Evolutionary conservation across 1,140 invertebrate species (phyloP).

Genomic region (Phocides pigmalion): DNA sequence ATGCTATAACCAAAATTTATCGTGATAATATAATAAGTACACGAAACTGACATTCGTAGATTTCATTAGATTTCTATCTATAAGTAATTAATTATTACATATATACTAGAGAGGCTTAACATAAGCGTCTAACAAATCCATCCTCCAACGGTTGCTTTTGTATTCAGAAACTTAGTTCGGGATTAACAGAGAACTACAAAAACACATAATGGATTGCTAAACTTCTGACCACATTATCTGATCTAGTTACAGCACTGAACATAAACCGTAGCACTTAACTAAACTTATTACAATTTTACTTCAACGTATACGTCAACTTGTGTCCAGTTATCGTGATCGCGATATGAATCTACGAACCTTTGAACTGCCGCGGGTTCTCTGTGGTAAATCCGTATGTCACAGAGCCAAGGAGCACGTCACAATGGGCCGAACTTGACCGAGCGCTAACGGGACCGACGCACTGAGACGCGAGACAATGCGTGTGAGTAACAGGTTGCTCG

Average conservation of each 20-base stretch:
- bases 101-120: no score
- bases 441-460: conserved; percentile 65
- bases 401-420: conserved; percentile 48
- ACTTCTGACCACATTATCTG: neutral
- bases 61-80: no score
- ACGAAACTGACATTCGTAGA: no score
- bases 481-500: conserved; percentile 76
- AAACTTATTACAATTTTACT: conserved; percentile 21
- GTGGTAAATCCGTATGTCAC: conserved; percentile 52
- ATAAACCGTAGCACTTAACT: neutral
- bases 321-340: conserved; percentile 33
- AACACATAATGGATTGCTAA: neutral
- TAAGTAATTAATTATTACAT: no score
- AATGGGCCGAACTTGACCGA: conserved; percentile 72
- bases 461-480: conserved; percentile 71
- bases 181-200: no score
- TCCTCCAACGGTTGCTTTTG: no score
- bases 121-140: no score
- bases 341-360: conserved; percentile 28
- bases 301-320: conserved; percentile 5
- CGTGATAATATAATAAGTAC: no score
- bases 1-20: no score
- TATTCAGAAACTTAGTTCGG: no score
- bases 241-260: neutral
- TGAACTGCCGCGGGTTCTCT: conserved; percentile 18